Base-by-base conservation (phyloP, 2,888 invertebrate species). In the Phengaris arion region DNA sequence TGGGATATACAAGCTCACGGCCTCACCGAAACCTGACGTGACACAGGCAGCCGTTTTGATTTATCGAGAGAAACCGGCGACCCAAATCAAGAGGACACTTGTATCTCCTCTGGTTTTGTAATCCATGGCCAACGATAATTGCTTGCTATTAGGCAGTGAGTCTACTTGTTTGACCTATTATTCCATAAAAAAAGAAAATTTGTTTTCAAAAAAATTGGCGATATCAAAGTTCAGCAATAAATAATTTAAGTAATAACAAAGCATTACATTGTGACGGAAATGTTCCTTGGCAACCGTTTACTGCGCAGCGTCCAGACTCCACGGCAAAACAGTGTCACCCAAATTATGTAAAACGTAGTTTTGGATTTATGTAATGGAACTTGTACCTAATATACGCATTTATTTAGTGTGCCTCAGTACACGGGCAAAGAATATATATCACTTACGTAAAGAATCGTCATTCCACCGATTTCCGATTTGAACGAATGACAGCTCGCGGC, bases 241-340 rank as follows among this genome's bases (percentile, higher is more conserved):
- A 59, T 15, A 59, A 59, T 59, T 9, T 22, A 9, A 59, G 59
- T 64, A 35, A 64, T 64, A 64, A 64, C 64, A 45, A 64, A 64
- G 64, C 64, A 35, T 64, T 13, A 64, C 22, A 64, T 35, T 64
- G 64, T 45, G 35, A 64, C 35, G 45, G 64, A 64, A 64, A 64
- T 64, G 64, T 64, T 64, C 12, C 35, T 64, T 64, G 64, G 64
- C 64, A 64, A 64, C 35, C 35, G 64, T 64, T 64, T 45, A 64
- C 12, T 45, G 64, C 12, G 12, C 35, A 13, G 35, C 64, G 45
- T 64, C 35, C 64, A 64, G 64, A 35, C 64, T 6, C 48, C 12
- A 6, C 10, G 12, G 64, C 64, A 35, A 64, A 64, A 35, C 64
- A 64, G 64, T 45, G 64, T 64, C 64, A 64, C 35, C 35, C 35